Evolutionary conservation across 2,888 invertebrate genomes (phyloP), one percentile per base, ranked within the genome.

Genomic region (Pristionchus arcanus): DNA sequence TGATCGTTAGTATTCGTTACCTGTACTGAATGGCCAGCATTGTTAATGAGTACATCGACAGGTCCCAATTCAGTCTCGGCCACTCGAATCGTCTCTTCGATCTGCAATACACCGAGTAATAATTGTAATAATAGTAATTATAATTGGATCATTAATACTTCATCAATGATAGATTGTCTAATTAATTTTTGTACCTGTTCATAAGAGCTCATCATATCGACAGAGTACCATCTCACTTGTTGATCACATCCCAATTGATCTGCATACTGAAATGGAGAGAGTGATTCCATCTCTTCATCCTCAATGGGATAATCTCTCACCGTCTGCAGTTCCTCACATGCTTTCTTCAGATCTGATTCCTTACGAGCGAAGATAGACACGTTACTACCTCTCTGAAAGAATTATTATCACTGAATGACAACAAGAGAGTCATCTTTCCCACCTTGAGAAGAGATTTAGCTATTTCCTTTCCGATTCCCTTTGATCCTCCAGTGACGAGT

Each of bases 291-390:
- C 42, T 49, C 42, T 49, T 42, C 42, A 5, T 49, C 42, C 42
- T 21, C 2, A 49, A 87, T 53, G 37, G 63, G 31, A 16, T 13
- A 42, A 25, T 28, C 87, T 31, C 91, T 86, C n/a, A 92, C 89
- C 55, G n/a, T 84, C 77, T 90, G 83, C 68, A 93, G 89, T 34
- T 93, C 91, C 49, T 91, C 74, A 19, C 77, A 63, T 42, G 93
- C 90, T 28, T 59, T 90, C 90, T 91, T 71, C 96, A 7, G 95
- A 95, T 55, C 97, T 96, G 97, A 97, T 89, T 96, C 96, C 95
- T 98, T 97, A 94, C 99, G 96, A 0, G 98, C 98, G 91, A 98
- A 96, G 88, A 99, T 97, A 0, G 98, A 98, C 1, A 99, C 97
- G 96, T 97, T 96, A 9, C 98, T 98, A 53, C 98, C 98, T 93